These are phyloP conservation scores for Mallotus villosus DNA, from an alignment of 2,797 vertebrate species.

Conservation along the genomic window DNA sequence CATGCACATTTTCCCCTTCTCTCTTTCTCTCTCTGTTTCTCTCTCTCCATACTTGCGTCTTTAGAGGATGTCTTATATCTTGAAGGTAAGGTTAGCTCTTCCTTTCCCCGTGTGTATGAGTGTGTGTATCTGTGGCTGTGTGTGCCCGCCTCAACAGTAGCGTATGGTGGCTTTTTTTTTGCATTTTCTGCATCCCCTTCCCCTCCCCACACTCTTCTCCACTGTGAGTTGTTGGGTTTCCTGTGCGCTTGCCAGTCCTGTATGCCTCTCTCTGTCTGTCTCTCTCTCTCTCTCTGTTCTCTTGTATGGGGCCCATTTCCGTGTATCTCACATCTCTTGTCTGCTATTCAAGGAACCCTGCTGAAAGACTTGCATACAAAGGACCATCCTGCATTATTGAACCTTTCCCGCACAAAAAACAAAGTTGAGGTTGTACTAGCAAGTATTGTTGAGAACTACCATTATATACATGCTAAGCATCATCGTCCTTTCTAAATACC, in stretches of 20 bases:
- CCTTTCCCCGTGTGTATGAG: constrained; percentile 40
- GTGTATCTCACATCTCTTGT: not conserved
- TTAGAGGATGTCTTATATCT: constrained; percentile 99
- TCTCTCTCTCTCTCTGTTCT: not conserved
- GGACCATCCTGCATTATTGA: too few species aligned
- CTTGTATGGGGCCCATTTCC: too few species aligned
- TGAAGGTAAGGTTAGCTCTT: constrained; percentile 96
- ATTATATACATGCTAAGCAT: not conserved
- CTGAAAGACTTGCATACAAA: not conserved
- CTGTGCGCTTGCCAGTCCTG: not conserved
- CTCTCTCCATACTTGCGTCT: constrained; percentile 89
- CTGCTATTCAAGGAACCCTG: not conserved
- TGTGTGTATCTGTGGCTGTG: constrained; percentile 31
- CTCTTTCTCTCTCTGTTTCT: constrained; percentile 80
- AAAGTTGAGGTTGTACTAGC: too few species aligned
- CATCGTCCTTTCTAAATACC: not conserved
- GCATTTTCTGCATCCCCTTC: constrained; percentile 26
- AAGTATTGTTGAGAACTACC: too few species aligned
- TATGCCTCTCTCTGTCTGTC: not conserved
- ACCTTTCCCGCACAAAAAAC: too few species aligned
- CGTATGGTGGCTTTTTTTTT: constrained; percentile 31
- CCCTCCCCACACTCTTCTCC: constrained; percentile 13
- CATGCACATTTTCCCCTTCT: constrained; percentile 79
- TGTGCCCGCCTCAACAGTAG: constrained; percentile 26
- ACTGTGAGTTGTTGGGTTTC: constrained; percentile 31